phyloP scores from a whole-genome alignment of 2,888 invertebrate species.

The Druceiella hillmani region DNA sequence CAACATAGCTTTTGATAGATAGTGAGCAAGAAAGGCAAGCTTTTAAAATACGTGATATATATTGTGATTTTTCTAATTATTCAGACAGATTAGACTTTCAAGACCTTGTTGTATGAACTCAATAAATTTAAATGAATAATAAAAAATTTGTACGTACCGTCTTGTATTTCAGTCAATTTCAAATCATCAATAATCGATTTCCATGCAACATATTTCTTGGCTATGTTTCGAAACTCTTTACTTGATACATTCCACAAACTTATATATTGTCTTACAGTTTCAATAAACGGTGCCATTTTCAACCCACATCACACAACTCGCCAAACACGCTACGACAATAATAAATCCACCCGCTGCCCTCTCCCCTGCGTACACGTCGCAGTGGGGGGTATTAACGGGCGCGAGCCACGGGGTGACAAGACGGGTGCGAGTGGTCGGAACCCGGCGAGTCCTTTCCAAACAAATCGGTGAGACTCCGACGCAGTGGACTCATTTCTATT shows the following conservation, averaged over 20 bases:
- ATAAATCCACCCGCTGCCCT: too few relatives aligned
- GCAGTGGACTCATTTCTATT: constrained; percentile 5
- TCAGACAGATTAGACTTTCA: constrained; percentile 12
- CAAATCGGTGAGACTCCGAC: too few relatives aligned
- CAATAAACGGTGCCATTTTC: constrained; percentile 9
- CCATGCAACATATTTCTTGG: constrained; percentile 11
- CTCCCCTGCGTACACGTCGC: too few relatives aligned
- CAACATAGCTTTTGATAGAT: constrained; percentile 13
- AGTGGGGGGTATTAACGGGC: constrained; percentile 4
- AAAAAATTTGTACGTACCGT: constrained; percentile 12
- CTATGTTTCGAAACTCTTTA: constrained; percentile 13
- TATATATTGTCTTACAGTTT: constrained; percentile 15
- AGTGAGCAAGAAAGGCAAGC: constrained; percentile 12
- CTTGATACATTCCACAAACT: constrained; percentile 16
- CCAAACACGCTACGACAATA: too few relatives aligned
- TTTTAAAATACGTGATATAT: constrained; percentile 13
- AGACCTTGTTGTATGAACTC: constrained; percentile 10
- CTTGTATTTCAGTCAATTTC: constrained; percentile 13
- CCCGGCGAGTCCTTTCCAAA: too few relatives aligned
- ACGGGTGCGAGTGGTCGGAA: too few relatives aligned
- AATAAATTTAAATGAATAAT: constrained; percentile 13
- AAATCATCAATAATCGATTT: constrained; percentile 13
- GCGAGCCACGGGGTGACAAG: too few relatives aligned
- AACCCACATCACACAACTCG: constrained; percentile 11
- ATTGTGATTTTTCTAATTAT: constrained; percentile 14